Evolutionary conservation across 1,140 invertebrate species (phyloP), one percentile per base, ranked within the genome.

Genomic region (Tetragnatha versicolor): DNA sequence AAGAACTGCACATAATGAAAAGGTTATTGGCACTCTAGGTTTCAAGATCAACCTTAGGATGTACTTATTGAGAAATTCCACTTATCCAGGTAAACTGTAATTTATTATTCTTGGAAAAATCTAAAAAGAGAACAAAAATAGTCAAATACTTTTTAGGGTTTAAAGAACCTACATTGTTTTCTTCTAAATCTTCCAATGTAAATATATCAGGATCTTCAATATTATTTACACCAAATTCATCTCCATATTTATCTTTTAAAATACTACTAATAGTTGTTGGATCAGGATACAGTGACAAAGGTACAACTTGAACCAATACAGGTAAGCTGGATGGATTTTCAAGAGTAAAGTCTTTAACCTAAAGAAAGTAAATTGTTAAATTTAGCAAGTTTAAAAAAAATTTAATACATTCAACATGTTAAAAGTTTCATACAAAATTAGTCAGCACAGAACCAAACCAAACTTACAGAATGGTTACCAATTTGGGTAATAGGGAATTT

Each of bases 401-500:
- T 47, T 17, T 10, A 12, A 3, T 14, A 12, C 10, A 47, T 17
- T 17, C 20, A 47, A 4, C 2, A 6, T 17, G 42, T 47, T n/a
- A n/a, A n/a, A n/a, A n/a, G n/a, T n/a, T n/a, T n/a, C n/a, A n/a
- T n/a, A n/a, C n/a, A n/a, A n/a, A n/a, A n/a, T n/a, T n/a, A n/a
- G n/a, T n/a, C 20, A 25, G 25, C 25, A 29, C 10, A 20, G 2
- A 4, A 37, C 3, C 22, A 51, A 51, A 51, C 5, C 4, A 51
- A 33, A 80, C 75, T 37, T 69, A 91, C 89, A n/a, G 92, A 90
- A 39, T 88, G 88, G 85, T 94, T 94, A 58, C 92, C 92, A 78
- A 95, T 89, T 86, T 94, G 93, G 6, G 93, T 94, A 33, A 94
- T 84, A 10, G 93, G 93, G 87, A 94, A 94, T 72, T 87, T 87